These are phyloP conservation scores for Pipistrellus pipistrellus DNA, from an alignment of 2,797 vertebrate genomes.

Conservation along the genomic window DNA sequence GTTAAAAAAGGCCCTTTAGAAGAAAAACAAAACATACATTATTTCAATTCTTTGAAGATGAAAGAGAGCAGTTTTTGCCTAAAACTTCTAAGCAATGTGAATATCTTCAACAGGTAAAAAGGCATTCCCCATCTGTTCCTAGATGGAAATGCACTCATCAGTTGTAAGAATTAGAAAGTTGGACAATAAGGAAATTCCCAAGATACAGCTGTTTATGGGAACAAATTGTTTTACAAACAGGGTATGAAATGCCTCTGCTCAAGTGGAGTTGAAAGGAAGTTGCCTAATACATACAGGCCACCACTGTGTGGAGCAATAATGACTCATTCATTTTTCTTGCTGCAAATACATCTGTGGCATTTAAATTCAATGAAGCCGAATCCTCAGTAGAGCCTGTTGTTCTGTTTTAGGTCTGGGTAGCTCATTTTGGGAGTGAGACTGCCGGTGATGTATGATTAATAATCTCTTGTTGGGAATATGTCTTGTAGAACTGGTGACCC, in stretches of 20 bases:
- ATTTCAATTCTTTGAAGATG: conserved; percentile 58
- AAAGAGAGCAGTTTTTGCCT: conserved; percentile 42
- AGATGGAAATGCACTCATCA: not conserved
- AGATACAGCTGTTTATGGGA: not conserved
- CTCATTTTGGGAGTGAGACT: not conserved
- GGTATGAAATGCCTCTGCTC: not conserved
- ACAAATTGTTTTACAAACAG: not conserved
- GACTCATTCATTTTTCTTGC: not conserved
- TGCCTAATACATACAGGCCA: not conserved
- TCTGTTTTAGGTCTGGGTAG: not conserved
- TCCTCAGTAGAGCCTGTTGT: not conserved
- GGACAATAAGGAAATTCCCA: not conserved
- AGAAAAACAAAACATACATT: not conserved
- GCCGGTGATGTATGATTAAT: not conserved
- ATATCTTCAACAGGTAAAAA: not conserved
- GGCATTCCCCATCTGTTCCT: not conserved
- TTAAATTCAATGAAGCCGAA: conserved; percentile 33
- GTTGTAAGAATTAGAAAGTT: conserved; percentile 6
- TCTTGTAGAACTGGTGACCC: not conserved
- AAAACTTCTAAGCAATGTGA: conserved; percentile 38
- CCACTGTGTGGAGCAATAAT: not conserved
- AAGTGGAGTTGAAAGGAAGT: not conserved
- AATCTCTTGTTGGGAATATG: not conserved
- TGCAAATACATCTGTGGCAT: not conserved
- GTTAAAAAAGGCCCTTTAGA: conserved; percentile 25